Percentiles rank a stretch among this genome's conserved stretches.
phyloP scores from a whole-genome alignment of 2,888 invertebrate species.

The Tenthredo scrophulariae region DNA sequence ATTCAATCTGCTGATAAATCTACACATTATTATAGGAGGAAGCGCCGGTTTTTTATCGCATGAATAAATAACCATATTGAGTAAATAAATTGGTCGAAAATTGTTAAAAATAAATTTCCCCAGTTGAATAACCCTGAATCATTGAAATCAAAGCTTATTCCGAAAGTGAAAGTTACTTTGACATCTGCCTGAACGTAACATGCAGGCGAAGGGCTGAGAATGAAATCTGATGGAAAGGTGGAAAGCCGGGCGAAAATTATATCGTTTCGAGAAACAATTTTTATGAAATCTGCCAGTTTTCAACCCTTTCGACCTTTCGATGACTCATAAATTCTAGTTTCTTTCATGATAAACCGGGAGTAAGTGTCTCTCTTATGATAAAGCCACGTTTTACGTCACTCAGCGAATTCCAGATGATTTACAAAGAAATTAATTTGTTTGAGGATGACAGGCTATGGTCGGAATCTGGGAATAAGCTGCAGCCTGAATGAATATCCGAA shows the following conservation, averaged over 20 bases:
- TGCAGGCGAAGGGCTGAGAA: background rate
- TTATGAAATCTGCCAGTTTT: slow-evolving; percentile 3
- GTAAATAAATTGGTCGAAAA: background rate
- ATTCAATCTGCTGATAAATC: background rate
- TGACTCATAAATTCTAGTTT: slow-evolving; percentile 20
- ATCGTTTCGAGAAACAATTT: background rate
- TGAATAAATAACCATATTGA: background rate
- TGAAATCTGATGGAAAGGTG: background rate
- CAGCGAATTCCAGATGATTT: background rate
- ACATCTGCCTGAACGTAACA: background rate
- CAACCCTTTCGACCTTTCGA: background rate
- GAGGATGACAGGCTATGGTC: background rate
- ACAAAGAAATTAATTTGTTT: background rate
- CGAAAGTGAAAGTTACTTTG: background rate
- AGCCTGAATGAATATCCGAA: background rate
- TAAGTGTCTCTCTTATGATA: background rate
- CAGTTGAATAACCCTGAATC: background rate
- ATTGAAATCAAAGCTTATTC: background rate
- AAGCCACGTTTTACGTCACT: background rate
- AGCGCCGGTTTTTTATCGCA: background rate
- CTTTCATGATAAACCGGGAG: background rate
- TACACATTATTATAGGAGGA: background rate
- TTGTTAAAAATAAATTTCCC: background rate
- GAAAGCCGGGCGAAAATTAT: background rate
- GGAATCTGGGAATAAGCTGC: background rate